A percentile compares a stretch with the other conserved stretches of the same genome.
These are phyloP conservation scores for Thymelicus sylvestris DNA, from an alignment of 2,888 invertebrate genomes.

Conservation along the genomic window DNA sequence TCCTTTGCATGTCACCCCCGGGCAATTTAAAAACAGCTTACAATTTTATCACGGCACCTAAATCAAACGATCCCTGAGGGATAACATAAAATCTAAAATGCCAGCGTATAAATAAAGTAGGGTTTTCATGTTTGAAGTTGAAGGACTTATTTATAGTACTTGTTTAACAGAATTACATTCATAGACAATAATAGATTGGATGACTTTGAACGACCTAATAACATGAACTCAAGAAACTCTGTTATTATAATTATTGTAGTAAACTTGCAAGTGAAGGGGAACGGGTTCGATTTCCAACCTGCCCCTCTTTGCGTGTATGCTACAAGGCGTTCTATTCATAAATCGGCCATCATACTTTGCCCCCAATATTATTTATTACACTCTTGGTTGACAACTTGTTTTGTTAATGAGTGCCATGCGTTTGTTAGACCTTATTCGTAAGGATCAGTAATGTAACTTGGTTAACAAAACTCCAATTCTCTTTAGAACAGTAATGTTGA, in stretches of 20 bases:
- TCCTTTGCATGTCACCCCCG: slow-evolving; percentile 33
- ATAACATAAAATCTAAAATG: slow-evolving; percentile 37
- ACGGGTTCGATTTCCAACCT: neutral
- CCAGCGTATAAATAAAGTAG: slow-evolving; percentile 33
- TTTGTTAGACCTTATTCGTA: too few species aligned
- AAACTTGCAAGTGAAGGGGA: neutral
- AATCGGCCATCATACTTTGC: neutral
- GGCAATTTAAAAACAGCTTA: slow-evolving; percentile 39
- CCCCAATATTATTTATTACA: neutral
- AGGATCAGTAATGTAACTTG: too few species aligned
- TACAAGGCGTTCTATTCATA: too few species aligned
- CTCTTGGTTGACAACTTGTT: neutral
- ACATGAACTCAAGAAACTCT: neutral
- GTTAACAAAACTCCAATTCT: too few species aligned
- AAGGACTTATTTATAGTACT: slow-evolving; percentile 13
- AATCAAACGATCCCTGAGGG: slow-evolving; percentile 38
- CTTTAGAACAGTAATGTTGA: too few species aligned
- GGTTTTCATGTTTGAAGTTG: slow-evolving; percentile 25
- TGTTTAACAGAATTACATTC: slow-evolving; percentile 1
- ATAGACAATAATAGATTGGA: neutral
- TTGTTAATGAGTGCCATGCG: neutral
- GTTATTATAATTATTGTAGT: neutral
- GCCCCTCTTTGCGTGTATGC: neutral
- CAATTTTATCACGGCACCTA: slow-evolving; percentile 38
- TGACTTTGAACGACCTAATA: neutral